phyloP scores from a whole-genome alignment of 2,797 vertebrate genomes.

The Falco novaeseelandiae region DNA sequence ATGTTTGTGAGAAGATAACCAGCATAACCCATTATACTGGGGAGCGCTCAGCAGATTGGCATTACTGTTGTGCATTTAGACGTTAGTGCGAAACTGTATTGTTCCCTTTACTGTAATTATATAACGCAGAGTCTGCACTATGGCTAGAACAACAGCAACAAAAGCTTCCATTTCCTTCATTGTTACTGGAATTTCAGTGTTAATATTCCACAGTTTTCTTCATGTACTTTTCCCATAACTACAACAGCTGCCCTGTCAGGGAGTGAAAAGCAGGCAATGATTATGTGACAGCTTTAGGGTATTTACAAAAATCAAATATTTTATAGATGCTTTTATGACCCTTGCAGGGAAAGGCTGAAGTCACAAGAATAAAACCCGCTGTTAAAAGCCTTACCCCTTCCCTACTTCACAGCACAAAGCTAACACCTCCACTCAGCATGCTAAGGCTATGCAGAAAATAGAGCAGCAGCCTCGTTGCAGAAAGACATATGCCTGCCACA shows the following conservation, averaged over 20 bases:
- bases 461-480: neutral
- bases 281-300: neutral
- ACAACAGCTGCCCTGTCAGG: neutral
- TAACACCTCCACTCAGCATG: neutral
- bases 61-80: neutral
- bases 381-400: constrained; percentile 8
- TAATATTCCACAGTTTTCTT: neutral
- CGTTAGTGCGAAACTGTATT: neutral
- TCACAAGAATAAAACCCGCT: neutral
- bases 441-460: neutral
- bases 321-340: constrained; percentile 13
- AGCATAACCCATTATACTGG: neutral
- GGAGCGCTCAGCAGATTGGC: neutral
- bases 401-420: neutral
- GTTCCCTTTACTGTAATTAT: neutral
- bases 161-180: neutral
- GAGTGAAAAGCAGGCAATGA: neutral
- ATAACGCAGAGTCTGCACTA: neutral
- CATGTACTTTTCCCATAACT: neutral
- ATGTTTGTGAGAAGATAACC: neutral
- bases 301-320: neutral
- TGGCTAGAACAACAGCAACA: neutral
- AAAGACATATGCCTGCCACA: neutral
- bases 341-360: neutral
- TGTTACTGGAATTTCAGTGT: neutral